Conservation (phyloP, 1,140 invertebrate genomes). For the Neelides sp. region DNA sequence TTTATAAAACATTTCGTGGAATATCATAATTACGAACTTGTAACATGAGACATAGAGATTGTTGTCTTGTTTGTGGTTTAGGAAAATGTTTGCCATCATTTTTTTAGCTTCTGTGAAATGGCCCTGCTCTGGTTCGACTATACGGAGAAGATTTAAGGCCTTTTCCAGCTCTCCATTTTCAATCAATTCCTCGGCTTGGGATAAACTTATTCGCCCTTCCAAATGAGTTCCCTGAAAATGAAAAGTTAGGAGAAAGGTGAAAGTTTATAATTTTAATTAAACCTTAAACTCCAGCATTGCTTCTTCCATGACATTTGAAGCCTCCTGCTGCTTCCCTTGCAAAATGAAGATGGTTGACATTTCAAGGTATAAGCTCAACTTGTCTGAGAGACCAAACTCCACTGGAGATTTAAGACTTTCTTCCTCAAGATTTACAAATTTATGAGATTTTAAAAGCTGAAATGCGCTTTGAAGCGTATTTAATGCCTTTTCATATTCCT, state of each 20-base stretch:
- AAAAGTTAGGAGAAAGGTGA: neutral
- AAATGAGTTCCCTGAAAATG: constrained; percentile 57
- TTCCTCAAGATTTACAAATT: too few species aligned
- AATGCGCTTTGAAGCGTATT: constrained; percentile 60
- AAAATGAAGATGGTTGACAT: constrained; percentile 63
- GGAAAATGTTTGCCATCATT: constrained; percentile 81
- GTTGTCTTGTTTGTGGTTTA: constrained; percentile 74
- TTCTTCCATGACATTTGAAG: constrained; percentile 64
- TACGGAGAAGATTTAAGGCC: constrained; percentile 63
- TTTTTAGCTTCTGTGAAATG: constrained; percentile 78
- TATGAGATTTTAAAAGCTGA: constrained; percentile 39
- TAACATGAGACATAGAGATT: constrained; percentile 41
- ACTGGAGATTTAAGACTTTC: too few species aligned
- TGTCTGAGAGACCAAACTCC: constrained; percentile 57
- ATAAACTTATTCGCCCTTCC: constrained; percentile 67
- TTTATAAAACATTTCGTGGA: neutral
- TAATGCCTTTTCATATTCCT: constrained; percentile 58
- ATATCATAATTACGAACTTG: constrained; percentile 4
- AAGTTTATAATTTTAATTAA: neutral
- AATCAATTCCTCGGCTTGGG: constrained; percentile 69
- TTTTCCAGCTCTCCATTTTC: constrained; percentile 65
- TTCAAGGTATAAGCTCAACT: constrained; percentile 75
- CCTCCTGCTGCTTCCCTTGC: constrained; percentile 61
- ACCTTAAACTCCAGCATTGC: constrained; percentile 53
- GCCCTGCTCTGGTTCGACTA: constrained; percentile 60